These are phyloP conservation scores for Gasteruption jaculator DNA, from an alignment of 2,888 invertebrate species.

Conservation along the genomic window DNA sequence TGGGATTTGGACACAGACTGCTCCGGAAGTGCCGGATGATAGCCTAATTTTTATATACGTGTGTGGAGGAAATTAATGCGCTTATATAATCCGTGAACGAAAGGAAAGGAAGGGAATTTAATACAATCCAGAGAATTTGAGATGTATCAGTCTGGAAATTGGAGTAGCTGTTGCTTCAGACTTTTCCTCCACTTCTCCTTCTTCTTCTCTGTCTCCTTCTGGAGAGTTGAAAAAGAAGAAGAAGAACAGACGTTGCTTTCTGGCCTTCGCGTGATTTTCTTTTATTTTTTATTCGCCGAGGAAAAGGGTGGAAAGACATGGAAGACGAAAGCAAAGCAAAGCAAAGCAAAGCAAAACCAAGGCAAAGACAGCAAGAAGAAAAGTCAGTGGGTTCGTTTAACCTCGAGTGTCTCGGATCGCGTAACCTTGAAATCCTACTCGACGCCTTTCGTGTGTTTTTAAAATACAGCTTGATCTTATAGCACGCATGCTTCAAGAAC, in stretches of 20 bases:
- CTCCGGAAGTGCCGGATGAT: too few relatives aligned
- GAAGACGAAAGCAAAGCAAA: conserved; percentile 9
- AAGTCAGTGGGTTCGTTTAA: conserved; percentile 26
- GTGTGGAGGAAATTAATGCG: too few relatives aligned
- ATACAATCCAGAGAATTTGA: too few relatives aligned
- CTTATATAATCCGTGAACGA: too few relatives aligned
- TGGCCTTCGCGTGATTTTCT: neutral
- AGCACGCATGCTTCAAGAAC: conserved; percentile 12
- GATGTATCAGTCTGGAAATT: too few relatives aligned
- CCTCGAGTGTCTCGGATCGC: conserved; percentile 31
- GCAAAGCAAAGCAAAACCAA: too few relatives aligned
- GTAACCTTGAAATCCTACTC: conserved; percentile 43
- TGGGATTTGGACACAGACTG: too few relatives aligned
- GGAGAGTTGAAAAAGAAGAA: neutral
- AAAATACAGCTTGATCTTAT: conserved; percentile 26
- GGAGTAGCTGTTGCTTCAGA: neutral
- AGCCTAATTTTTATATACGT: too few relatives aligned
- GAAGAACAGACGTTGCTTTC: neutral
- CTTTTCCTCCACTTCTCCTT: neutral
- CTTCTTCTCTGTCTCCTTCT: neutral
- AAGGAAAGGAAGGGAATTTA: too few relatives aligned
- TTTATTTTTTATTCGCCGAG: too few relatives aligned
- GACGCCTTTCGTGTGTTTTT: conserved; percentile 34
- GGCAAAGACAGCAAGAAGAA: conserved; percentile 20
- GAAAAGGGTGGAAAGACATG: neutral